Base-by-base conservation (phyloP, 2,113 vertebrate genomes). In the Microcebus griseorufus region DNA sequence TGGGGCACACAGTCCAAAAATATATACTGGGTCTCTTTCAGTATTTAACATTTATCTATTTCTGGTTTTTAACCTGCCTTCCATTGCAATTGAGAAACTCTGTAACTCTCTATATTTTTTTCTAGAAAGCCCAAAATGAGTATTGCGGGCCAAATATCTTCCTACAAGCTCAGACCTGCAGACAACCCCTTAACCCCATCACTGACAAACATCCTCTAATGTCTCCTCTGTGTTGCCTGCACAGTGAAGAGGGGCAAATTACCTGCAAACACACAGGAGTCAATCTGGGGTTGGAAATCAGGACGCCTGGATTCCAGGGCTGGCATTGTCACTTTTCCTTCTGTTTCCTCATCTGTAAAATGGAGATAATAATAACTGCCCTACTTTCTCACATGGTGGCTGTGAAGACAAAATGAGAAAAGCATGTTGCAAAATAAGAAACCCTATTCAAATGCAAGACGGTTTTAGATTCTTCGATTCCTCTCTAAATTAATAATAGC, bases 291-390 rank as follows among this genome's bases (percentile, higher is more conserved):
- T 29, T 89, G 82, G 73, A 69, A 89, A 90, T 58, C 3, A 58
- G 78, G 89, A 32, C 18, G 65, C 81, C 76, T 64, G 70, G 70
- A 62, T 92, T 65, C 37, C 39, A 64, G 90, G 45, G 60, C 64
- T 72, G 93, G 79, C 67, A 45, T 62, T 2, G 34, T 48, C 25
- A 55, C 84, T 76, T 83, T 93, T 84, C 95, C 73, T 94, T 94
- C 95, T 95, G 92, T 92, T 89, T 97, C 89, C 96, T 96, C 96
- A 92, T 96, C 96, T 97, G 84, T 87, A 96, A 94, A 94, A 75
- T 69, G 82, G 55, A 96, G 97, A 86, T 94, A 97, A 97, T 94
- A 98, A 97, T 97, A 97, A 95, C 94, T 72, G 96, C 82, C 86
- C 97, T 94, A 95, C 95, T 97, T 98, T 96, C 93, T 95, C 86